phyloP scores from a whole-genome alignment of 2,888 invertebrate genomes.

The Synanthedon myopaeformis region DNA sequence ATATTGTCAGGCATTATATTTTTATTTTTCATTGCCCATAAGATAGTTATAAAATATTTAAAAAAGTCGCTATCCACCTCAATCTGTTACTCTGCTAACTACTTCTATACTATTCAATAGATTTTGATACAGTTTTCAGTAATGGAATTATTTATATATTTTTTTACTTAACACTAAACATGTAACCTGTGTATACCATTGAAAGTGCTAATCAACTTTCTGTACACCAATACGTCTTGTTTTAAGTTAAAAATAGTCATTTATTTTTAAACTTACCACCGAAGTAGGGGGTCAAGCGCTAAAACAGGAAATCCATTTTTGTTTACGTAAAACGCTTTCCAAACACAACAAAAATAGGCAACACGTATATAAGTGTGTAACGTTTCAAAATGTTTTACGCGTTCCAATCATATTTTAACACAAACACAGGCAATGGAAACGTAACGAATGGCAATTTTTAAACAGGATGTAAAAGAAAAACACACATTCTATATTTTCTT shows the following conservation, averaged over 20 bases:
- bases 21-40: no score
- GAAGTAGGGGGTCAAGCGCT: slow-evolving; percentile 24
- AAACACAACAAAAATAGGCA: slow-evolving; percentile 7
- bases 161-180: no score
- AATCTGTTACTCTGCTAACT: no score
- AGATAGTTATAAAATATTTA: no score
- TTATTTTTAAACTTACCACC: slow-evolving; percentile 36
- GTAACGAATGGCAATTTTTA: neutral
- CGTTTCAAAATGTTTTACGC: neutral
- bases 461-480: slow-evolving; percentile 22
- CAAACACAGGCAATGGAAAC: neutral
- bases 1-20: no score
- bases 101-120: no score
- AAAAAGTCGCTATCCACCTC: no score
- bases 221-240: neutral
- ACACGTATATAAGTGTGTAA: slow-evolving; percentile 4
- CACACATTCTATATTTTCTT: slow-evolving; percentile 14
- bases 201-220: neutral
- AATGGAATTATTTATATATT: no score
- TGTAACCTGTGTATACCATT: no score
- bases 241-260: neutral
- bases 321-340: slow-evolving; percentile 2
- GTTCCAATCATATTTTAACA: slow-evolving; percentile 1
- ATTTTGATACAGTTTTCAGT: no score
- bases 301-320: neutral